Base-by-base conservation (phyloP, 1,140 invertebrate genomes). In the Megalonaias nervosa region DNA sequence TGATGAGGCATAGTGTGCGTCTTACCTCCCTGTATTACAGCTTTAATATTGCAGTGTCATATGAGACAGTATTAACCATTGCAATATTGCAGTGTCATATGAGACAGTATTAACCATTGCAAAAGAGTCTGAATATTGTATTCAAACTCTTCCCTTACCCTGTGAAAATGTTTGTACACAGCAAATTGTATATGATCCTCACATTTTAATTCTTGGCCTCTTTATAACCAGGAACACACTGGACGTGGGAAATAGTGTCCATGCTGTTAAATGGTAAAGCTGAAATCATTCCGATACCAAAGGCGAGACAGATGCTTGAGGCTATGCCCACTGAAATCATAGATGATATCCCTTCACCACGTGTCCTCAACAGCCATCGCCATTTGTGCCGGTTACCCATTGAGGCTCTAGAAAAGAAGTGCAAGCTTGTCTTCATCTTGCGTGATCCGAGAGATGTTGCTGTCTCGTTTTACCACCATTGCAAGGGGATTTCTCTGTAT, bases 381-480 rank as follows among this genome's bases (percentile, higher is more conserved):
- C 67, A 57, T 11, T 69, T 66, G 55, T 12, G 60, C 17, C 23
- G 38, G 58, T 55, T 83, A 15, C 77, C 77, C 1, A 57, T 31
- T 2, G 57, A 81, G 0, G 23, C 77, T 17, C 38, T 74, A 6
- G 67, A 79, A 26, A 81, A 79, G 67, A 77, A 80, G 55, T 60
- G 17, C 11, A 81, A 82, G 26, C 65, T 82, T 38, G 60, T 85
- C 19, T 74, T 75, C 69, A 38, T 82, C 12, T 64, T 71, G 16
- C 71, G 84, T 3, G 81, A 86, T 67, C 77, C 81, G 1, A 84
- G 82, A 69, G 84, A 86, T 68, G 67, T 79, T 1, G 74, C 74
- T 0, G 82, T 86, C 21, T 86, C 84, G 0, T 74, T 68, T 26
- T 86, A 80, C 74, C 64, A 83, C 66, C 80, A 81, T 48, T 4